Evolutionary conservation across 2,797 vertebrate genomes (phyloP).

Genomic region (Acanthornis magna): DNA sequence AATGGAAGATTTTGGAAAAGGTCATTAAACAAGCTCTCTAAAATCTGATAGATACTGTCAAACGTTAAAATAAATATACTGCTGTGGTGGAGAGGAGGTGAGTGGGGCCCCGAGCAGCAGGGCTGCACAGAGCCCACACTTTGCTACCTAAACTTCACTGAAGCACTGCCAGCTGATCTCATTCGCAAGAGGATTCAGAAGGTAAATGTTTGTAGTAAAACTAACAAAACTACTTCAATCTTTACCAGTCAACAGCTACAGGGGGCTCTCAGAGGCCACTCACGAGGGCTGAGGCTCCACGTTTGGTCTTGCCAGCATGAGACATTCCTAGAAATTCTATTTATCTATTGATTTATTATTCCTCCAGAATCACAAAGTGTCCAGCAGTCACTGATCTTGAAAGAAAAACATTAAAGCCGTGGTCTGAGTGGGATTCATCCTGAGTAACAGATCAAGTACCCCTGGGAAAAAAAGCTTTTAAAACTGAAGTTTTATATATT

Average conservation of each 20-base stretch:
- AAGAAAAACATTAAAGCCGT: neutral
- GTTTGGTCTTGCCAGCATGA: neutral
- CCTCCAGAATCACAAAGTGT: neutral
- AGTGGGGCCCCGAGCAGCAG: neutral
- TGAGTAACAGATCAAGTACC: neutral
- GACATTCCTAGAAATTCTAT: neutral
- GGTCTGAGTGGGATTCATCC: neutral
- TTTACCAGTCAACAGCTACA: constrained; percentile 53
- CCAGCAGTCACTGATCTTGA: neutral
- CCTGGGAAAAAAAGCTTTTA: neutral
- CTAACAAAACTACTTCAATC: constrained; percentile 33
- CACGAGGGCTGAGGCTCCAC: neutral
- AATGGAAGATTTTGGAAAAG: constrained; percentile 79
- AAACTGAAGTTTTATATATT: neutral
- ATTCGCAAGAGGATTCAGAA: constrained; percentile 18
- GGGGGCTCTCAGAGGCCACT: constrained; percentile 65
- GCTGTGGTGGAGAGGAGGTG: neutral
- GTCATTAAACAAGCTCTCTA: constrained; percentile 77
- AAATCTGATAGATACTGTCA: constrained; percentile 67
- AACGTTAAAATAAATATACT: constrained; percentile 46
- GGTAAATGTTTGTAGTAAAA: constrained; percentile 23
- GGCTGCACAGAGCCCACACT: neutral
- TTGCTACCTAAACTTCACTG: constrained; percentile 2
- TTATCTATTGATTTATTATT: neutral
- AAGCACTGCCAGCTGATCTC: constrained; percentile 34